Evolutionary conservation across 2,113 vertebrate genomes (phyloP), one percentile per base, ranked within the genome.

Genomic region (Ochotona princeps): DNA sequence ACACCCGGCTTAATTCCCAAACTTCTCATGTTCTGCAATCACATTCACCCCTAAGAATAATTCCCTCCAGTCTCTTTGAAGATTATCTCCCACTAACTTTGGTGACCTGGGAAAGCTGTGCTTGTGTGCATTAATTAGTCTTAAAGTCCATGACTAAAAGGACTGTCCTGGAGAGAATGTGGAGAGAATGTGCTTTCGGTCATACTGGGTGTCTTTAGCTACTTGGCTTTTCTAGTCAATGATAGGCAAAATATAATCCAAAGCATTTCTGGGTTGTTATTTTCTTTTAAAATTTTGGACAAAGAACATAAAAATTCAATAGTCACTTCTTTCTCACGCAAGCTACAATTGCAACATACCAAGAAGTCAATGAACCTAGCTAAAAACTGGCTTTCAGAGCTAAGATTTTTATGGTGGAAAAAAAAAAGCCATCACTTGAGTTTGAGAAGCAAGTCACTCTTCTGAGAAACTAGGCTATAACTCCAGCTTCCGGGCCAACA

Each of bases 221-320:
- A 15, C 49, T 35, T 80, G 54, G 18, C 20, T 70, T 90, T 80
- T 92, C 78, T 70, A 44, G 57, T 49, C 74, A 84, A 2, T 7
- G 26, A 84, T 49, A 69, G 57, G 0, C 49, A 83, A 9, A 35
- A 87, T 70, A 35, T 8, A 61, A 17, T 87, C 7, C 76, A 89
- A 69, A 61, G 78, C 20, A 18, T 5, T 72, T 38, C 35, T 60
- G 61, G 63, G 25, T 49, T 91, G 49, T 26, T 38, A 66, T 65
- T 83, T 83, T 76, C 57, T 91, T 92, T 75, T 69, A 67, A 70
- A 32, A 25, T n/a, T 95, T 63, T 78, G n/a, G 38, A 63, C 5
- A 89, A 92, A 89, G 63, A 75, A 44, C n/a, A 83, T 51, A 8
- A 13, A 93, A 76, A 85, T 82, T 78, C 30, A 93, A 81, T 1